A percentile compares a stretch with the other conserved stretches of the same genome.
phyloP scores from a whole-genome alignment of 2,888 invertebrate species.

The Sclerodermus sp. region DNA sequence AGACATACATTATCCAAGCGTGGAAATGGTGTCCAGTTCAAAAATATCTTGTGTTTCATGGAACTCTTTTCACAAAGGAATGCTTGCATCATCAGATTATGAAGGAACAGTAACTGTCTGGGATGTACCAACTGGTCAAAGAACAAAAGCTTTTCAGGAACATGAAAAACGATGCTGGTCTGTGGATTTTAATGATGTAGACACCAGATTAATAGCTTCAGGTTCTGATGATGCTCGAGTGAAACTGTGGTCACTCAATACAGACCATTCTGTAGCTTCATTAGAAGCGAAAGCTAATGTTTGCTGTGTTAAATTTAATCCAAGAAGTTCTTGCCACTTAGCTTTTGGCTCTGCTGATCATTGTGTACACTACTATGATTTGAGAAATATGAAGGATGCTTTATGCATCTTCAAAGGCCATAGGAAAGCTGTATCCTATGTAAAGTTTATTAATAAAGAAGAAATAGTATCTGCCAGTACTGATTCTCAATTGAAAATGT shows the following conservation, averaged over 20 bases:
- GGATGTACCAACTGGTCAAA: slow-evolving; percentile 81
- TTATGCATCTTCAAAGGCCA: slow-evolving; percentile 85
- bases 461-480: slow-evolving; percentile 92
- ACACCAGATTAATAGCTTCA: slow-evolving; percentile 86
- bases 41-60: slow-evolving; percentile 94
- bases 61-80: slow-evolving; percentile 88
- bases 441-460: slow-evolving; percentile 82
- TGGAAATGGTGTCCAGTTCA: slow-evolving; percentile 88
- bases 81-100: slow-evolving; percentile 90
- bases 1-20: slow-evolving; percentile 89
- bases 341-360: slow-evolving; percentile 97
- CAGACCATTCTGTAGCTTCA: slow-evolving; percentile 82
- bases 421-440: slow-evolving; percentile 91
- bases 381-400: slow-evolving; percentile 80
- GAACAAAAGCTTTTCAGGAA: slow-evolving; percentile 78
- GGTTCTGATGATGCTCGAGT: slow-evolving; percentile 92
- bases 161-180: slow-evolving; percentile 97
- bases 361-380: slow-evolving; percentile 94
- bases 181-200: slow-evolving; percentile 90
- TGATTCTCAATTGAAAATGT: slow-evolving; percentile 87
- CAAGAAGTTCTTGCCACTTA: slow-evolving; percentile 80
- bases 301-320: slow-evolving; percentile 92
- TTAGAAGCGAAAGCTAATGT: slow-evolving; percentile 93
- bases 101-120: slow-evolving; percentile 92
- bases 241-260: slow-evolving; percentile 89